Evolutionary conservation across 2,888 invertebrate species (phyloP).

Genomic region (Plebejus melissa): DNA sequence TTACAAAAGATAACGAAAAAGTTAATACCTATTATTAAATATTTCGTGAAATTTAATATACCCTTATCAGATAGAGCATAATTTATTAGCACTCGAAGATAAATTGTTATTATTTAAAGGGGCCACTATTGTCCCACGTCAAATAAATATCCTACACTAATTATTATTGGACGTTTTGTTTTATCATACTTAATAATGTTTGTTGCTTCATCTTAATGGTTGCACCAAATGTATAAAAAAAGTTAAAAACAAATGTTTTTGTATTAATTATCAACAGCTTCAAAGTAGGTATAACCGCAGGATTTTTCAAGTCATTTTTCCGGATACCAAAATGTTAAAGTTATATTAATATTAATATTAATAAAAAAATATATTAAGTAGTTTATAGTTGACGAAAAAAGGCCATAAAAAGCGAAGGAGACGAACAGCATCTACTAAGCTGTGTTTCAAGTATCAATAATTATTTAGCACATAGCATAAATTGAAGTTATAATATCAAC

Average conservation of each 20-base stretch:
- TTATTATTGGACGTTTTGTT: neutral
- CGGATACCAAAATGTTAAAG: too few relatives aligned
- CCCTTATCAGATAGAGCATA: constrained; percentile 59
- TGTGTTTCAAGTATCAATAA: too few relatives aligned
- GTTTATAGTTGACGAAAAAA: too few relatives aligned
- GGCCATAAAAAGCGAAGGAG: too few relatives aligned
- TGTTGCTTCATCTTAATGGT: neutral
- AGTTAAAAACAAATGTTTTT: too few relatives aligned
- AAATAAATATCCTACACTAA: constrained; percentile 12
- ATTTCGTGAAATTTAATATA: constrained; percentile 65
- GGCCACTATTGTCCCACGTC: neutral
- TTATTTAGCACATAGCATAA: neutral
- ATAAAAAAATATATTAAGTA: too few relatives aligned
- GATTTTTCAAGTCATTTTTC: too few relatives aligned
- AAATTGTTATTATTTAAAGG: constrained; percentile 38
- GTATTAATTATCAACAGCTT: too few relatives aligned
- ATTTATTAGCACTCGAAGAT: constrained; percentile 58
- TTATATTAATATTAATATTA: too few relatives aligned
- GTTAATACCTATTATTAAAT: constrained; percentile 33
- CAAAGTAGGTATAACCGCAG: too few relatives aligned
- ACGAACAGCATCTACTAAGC: too few relatives aligned
- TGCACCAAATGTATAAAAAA: too few relatives aligned
- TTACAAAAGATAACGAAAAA: constrained; percentile 46
- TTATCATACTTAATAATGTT: neutral
- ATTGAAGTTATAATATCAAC: neutral